phyloP scores from a whole-genome alignment of 2,797 vertebrate species.

The Fundulus diaphanus region DNA sequence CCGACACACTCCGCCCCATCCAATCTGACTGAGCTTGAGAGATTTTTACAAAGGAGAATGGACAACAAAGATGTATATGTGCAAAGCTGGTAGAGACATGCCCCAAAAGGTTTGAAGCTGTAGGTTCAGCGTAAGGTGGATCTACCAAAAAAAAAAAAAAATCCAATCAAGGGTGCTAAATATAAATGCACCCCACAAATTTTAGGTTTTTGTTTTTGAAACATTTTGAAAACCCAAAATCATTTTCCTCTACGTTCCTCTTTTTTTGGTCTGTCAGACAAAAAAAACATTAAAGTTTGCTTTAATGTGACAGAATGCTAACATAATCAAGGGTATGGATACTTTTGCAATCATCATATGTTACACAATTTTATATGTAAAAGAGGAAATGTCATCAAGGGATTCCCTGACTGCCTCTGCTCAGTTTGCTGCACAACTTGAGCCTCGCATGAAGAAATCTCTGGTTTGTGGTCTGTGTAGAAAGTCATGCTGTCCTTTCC shows the following conservation, averaged over 20 bases:
- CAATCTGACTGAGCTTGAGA: background rate
- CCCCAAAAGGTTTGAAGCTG: background rate
- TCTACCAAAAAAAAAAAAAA: constrained; percentile 3
- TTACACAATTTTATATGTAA: background rate
- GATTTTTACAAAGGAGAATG: background rate
- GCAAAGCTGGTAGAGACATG: background rate
- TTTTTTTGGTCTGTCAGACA: background rate
- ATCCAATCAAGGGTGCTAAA: background rate
- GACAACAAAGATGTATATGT: background rate
- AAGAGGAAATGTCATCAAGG: constrained; percentile 18
- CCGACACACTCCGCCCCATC: background rate
- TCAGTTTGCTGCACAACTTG: constrained; percentile 3
- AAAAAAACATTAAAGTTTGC: background rate
- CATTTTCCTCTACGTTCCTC: background rate
- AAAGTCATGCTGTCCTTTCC: constrained; percentile 34
- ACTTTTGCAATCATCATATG: background rate
- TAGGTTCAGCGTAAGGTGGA: background rate
- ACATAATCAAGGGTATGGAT: background rate
- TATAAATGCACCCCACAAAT: background rate
- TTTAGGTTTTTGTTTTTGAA: background rate
- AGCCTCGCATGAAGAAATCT: background rate
- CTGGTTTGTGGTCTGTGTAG: constrained; percentile 27
- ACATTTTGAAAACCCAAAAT: background rate
- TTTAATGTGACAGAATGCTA: background rate
- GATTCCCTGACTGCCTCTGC: constrained; percentile 10